Evolutionary conservation across 92 coral and sea anemone species (phyloP), one percentile per base, ranked within the genome.

Genomic region (Plumapathes pennacea): DNA sequence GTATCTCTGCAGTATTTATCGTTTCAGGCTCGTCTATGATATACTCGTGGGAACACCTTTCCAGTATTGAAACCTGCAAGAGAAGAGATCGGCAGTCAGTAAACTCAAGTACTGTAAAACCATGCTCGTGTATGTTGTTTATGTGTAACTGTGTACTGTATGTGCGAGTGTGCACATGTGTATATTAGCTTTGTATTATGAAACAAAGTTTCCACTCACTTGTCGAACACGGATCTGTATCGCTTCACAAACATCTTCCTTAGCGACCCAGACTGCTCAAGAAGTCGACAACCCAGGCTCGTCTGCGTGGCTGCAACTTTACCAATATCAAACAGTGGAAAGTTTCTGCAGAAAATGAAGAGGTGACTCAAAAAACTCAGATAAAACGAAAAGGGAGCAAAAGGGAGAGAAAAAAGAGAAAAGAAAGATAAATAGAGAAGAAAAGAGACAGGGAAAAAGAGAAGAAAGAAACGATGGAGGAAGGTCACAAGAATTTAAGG

Each of bases 181-280:
- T 1, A 47, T 4, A n/a, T 7, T 19, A 47, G 29, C 14, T 8
- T 5, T 3, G 4, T n/a, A 52, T 25, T 12, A 24, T 9, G 6
- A 20, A 0, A 10, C 17, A 9, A 0, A 10, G 10, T 3, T 11
- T 12, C 13, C 11, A 57, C 95, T 46, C 80, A 90, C 97, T 90
- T 90, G 57, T 90, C 90, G 38, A 90, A 87, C 38, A 87, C 90
- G 4, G 95, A 85, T 48, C 84, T 83, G 69, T 87, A 90, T 48
- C 90, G 67, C 74, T 77, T 72, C 55, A 76, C 55, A 67, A 90
- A 90, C 81, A 88, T 60, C 41, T 74, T 68, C 20, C 95, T 69
- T 7, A 87, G 55, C 40, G 54, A 52, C 17, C 80, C 85, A 31
- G 66, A 62, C 9, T 62, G 66, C 24, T 83, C 58, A 15, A 52